Evolutionary conservation across 2,797 vertebrate genomes (phyloP), one percentile per base, ranked within the genome.

Genomic region (Chiloscyllium punctatum): DNA sequence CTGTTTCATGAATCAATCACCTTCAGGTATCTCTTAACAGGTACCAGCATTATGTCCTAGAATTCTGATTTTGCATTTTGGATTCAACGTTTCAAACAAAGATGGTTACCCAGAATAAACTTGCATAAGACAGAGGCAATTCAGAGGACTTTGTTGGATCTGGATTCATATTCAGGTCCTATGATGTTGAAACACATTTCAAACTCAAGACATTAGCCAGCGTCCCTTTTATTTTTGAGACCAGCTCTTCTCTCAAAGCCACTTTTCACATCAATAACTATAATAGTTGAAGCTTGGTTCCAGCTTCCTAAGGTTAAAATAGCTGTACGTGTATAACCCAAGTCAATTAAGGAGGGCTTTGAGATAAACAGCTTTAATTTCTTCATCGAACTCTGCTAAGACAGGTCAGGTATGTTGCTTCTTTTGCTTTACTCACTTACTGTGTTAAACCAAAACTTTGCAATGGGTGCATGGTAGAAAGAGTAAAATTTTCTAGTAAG

Each of bases 401-500:
- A 42, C 37, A 92, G 37, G 16, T 25, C 62, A 25, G 66, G 21
- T 9, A 92, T 11, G 69, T 13, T 62, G 57, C 8, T 62, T 62
- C 57, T 62, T 62, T 62, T 11, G 25, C 88, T 92, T n/a, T 11
- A 42, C 72, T 9, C 27, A 96, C 98, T 95, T 97, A 99, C 99
- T 97, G 99, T 99, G 96, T 99, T 99, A 97, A 98, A 98, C 99
- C 99, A 99, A 97, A 99, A 99, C 97, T 99, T 99, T 97, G 99
- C 99, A 96, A 99, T 99, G 74, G 99, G 99, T 95, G 99, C 99
- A 95, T 99, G 99, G 98, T 99, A 99, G 97, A 99, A 99, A 53
- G 99, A 98, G 95, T 99, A 98, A 96, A 99, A 98, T 96, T 99
- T 99, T 96, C 98, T 98, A 84, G 98, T 99, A 96, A 99, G 98